phyloP scores from a whole-genome alignment of 2,113 vertebrate genomes.

The Erythrocebus patas region DNA sequence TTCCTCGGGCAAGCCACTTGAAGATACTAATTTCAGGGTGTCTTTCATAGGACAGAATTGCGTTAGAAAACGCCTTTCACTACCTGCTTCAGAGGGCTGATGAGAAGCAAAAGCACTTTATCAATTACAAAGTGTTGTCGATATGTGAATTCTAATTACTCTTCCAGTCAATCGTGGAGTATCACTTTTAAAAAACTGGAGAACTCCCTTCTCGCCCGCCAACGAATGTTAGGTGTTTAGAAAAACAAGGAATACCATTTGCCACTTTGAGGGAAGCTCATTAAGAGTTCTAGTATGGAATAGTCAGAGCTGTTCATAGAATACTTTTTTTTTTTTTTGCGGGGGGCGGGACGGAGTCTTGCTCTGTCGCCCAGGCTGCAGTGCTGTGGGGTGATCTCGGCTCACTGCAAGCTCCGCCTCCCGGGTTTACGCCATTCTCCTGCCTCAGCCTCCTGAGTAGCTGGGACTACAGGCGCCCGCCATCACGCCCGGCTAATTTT shows the following conservation, averaged over 20 bases:
- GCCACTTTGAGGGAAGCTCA: not conserved
- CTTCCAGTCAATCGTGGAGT: constrained; percentile 18
- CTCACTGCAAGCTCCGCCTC: no score
- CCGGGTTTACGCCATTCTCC: no score
- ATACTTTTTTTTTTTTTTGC: not conserved
- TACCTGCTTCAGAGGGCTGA: not conserved
- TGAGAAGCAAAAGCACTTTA: constrained; percentile 21
- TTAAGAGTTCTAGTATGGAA: not conserved
- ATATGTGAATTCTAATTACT: constrained; percentile 4
- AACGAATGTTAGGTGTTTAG: not conserved
- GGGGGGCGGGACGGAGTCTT: no score
- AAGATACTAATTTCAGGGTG: not conserved
- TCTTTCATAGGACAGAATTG: constrained; percentile 4
- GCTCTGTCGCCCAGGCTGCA: no score
- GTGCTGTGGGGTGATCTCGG: no score
- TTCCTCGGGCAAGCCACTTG: not conserved
- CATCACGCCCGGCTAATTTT: no score
- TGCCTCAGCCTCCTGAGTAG: no score
- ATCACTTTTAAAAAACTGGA: not conserved
- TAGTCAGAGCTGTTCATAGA: constrained; percentile 14
- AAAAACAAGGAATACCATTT: not conserved
- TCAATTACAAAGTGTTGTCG: not conserved
- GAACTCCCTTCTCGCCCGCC: not conserved
- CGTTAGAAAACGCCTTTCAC: not conserved
- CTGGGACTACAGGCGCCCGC: no score